Base-by-base conservation (phyloP, 2,113 vertebrate genomes). In the Gracilinanus agilis region DNA sequence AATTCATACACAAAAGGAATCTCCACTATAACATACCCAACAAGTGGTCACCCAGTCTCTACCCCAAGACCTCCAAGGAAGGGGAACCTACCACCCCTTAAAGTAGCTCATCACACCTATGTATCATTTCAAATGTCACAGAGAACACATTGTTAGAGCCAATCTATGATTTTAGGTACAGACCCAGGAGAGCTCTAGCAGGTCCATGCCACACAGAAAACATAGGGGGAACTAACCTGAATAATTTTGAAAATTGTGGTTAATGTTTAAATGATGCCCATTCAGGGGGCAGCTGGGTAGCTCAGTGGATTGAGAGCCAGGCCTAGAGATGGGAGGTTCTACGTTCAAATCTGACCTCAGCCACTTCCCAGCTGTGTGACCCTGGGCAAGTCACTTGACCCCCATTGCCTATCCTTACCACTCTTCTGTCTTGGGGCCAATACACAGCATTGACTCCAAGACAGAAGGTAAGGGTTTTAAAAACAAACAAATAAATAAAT, bases 201-300 rank as follows among this genome's bases (percentile, higher is more conserved):
- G 9, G 34, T 16, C 2, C 29, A 24, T 44, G 53, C 53, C 54
- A 90, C 49, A 10, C 34, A 89, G 95, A 96, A 9, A 53, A 49
- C 44, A 95, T 25, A 19, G 90, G n/a, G 23, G 0, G 54, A 21
- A n/a, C 67, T 75, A 1, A n/a, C 16, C 34, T 40, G 49, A 27
- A 13, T 19, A 6, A 4, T 29, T 92, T 95, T 44, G 75, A 3
- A 55, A 96, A 91, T 44, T 83, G 4, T 94, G 23, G 21, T 58
- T 91, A 94, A 53, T 95, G 54, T 1, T 92, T 94, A 88, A 61
- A 75, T 92, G 40, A 55, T 40, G 93, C 0, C 54, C 49, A 95
- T 6, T 83, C 53, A 90, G 19, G n/a, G n/a, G n/a, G n/a, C n/a
- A n/a, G n/a, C n/a, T n/a, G n/a, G n/a, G n/a, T n/a, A n/a, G n/a